Evolutionary conservation across 2,888 invertebrate species (phyloP), one percentile per base, ranked within the genome.

Genomic region (Callimorpha dominula): DNA sequence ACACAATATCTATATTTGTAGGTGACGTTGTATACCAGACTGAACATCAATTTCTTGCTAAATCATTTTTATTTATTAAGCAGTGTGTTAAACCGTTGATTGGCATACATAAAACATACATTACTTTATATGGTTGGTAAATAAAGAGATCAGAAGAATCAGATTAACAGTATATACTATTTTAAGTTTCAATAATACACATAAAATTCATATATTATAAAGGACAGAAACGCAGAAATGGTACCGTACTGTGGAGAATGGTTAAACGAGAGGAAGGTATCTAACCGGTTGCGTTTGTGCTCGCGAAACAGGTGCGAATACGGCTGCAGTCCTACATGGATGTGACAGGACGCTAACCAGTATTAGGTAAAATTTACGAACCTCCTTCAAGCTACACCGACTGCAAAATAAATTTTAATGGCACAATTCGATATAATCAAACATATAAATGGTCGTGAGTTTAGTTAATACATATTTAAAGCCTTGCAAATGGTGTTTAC

Each of bases 341-440:
- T 79, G 87, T 88, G 92, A 90, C 92, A 89, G 87, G 86, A 88
- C 86, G 85, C 88, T 89, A 90, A 90, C 90, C 89, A 88, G 92
- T 90, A 91, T 91, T 91, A 89, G 90, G 86, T 89, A 81, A 91
- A 93, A 93, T 92, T 92, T 93, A 92, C 91, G 86, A 85, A 85
- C 88, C 85, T 79, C 82, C 85, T 82, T 78, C 75, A 76, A 76
- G 73, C 83, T 85, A 85, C 86, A 87, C 82, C 81, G 84, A 81
- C 86, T 79, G 89, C 91, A 91, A 89, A 91, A 88, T 87, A 88
- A 86, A 85, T 89, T 91, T 91, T 89, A 92, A 91, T 89, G 88
- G 87, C 87, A 89, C 89, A 90, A 88, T 91, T 91, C 87, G 91
- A 92, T 90, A 87, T 80, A 91, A 92, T 92, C 91, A 89, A 85